Conservation (phyloP, 2,888 invertebrate genomes). For the Pseudoips prasinana region DNA sequence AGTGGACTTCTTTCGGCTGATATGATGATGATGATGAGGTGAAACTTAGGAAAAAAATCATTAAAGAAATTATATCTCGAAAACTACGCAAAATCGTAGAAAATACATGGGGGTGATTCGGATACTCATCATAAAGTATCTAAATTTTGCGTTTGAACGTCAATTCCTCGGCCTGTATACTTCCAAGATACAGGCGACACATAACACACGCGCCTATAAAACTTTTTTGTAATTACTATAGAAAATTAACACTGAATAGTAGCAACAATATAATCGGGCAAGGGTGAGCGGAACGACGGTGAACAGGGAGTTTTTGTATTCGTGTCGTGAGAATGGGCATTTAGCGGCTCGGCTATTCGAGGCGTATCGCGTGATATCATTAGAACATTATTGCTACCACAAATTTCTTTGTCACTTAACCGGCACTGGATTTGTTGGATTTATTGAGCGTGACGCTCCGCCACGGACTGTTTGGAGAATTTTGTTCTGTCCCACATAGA, state of each 20-base stretch:
- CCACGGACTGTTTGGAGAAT: conserved; percentile 41
- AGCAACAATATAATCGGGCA: conserved; percentile 44
- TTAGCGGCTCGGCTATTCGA: conserved; percentile 58
- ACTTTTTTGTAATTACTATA: conserved; percentile 46
- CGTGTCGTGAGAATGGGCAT: conserved; percentile 58
- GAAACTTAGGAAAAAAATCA: too few species aligned
- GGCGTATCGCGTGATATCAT: conserved; percentile 64
- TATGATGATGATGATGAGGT: too few species aligned
- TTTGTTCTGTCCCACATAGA: conserved; percentile 41
- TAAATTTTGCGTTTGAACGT: too few species aligned
- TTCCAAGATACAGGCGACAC: too few species aligned
- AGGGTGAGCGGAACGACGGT: conserved; percentile 37
- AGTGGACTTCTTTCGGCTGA: too few species aligned
- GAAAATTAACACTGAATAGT: conserved; percentile 48
- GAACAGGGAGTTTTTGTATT: conserved; percentile 34
- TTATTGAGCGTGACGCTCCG: conserved; percentile 56
- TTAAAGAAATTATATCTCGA: too few species aligned
- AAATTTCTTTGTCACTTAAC: conserved; percentile 69
- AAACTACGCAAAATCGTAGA: too few species aligned
- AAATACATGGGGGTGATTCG: too few species aligned
- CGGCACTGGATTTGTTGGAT: conserved; percentile 50
- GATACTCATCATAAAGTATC: too few species aligned
- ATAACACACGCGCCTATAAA: conserved; percentile 42
- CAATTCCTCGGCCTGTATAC: too few species aligned
- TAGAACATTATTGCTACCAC: conserved; percentile 62